These are phyloP conservation scores for Stegodyphus dumicola DNA, from an alignment of 1,140 invertebrate species.

Conservation along the genomic window DNA sequence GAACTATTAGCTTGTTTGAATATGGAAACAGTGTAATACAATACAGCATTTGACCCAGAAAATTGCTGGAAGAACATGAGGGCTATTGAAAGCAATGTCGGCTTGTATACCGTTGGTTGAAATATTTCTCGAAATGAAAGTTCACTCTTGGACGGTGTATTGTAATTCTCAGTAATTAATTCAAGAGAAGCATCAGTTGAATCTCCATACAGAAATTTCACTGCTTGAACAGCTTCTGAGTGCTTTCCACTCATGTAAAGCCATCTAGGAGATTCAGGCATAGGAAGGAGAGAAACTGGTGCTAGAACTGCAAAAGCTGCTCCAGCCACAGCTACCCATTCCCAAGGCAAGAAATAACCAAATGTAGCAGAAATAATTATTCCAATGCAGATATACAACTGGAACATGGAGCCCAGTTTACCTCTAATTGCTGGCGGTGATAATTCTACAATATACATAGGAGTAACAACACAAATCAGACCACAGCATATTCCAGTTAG, in stretches of 20 bases:
- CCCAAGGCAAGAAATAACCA: slow-evolving; percentile 80
- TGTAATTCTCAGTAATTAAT: slow-evolving; percentile 18
- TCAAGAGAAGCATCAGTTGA: slow-evolving; percentile 12
- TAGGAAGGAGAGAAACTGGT: slow-evolving; percentile 70
- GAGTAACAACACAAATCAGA: slow-evolving; percentile 73
- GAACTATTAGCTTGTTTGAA: slow-evolving; percentile 77
- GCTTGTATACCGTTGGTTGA: slow-evolving; percentile 73
- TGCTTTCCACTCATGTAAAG: slow-evolving; percentile 80
- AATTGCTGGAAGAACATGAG: slow-evolving; percentile 96
- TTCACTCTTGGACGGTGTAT: background rate
- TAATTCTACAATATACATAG: slow-evolving; percentile 91
- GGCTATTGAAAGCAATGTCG: slow-evolving; percentile 82
- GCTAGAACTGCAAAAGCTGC: slow-evolving; percentile 75
- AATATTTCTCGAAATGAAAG: slow-evolving; percentile 23
- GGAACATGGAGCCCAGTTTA: slow-evolving; percentile 82
- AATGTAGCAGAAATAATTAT: slow-evolving; percentile 80
- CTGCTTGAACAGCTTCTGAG: slow-evolving; percentile 74
- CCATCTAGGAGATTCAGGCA: slow-evolving; percentile 86
- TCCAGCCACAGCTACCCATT: slow-evolving; percentile 76
- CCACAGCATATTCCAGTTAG: slow-evolving; percentile 76
- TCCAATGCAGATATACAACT: slow-evolving; percentile 81
- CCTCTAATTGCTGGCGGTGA: slow-evolving; percentile 85
- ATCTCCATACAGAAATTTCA: slow-evolving; percentile 52
- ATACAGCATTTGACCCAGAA: slow-evolving; percentile 91
- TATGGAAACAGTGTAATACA: slow-evolving; percentile 90